Conservation (phyloP, 2,888 invertebrate species). For the Eupelmus urozonus region DNA sequence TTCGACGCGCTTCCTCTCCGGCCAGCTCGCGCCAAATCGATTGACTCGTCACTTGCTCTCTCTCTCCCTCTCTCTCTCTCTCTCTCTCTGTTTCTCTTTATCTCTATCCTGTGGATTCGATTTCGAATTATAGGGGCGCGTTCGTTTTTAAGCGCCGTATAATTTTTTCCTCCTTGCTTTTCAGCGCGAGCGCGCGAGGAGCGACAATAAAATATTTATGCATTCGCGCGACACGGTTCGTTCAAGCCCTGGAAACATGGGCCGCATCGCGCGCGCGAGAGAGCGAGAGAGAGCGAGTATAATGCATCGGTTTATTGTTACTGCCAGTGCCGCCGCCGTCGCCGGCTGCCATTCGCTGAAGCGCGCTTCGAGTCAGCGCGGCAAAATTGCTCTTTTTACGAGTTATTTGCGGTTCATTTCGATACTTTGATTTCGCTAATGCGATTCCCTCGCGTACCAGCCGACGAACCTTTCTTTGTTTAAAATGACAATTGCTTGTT, state of each 20-base stretch:
- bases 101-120: not conserved
- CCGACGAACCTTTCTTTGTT: not conserved
- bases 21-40: not conserved
- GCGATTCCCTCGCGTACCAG: slow-evolving; percentile 1
- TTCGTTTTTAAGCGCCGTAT: too few relatives aligned
- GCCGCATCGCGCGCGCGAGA: too few relatives aligned
- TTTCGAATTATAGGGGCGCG: slow-evolving; percentile 4
- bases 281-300: too few relatives aligned
- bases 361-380: too few relatives aligned
- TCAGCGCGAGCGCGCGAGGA: too few relatives aligned
- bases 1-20: slow-evolving; percentile 20
- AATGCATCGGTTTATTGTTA: slow-evolving; percentile 15
- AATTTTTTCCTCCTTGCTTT: too few relatives aligned
- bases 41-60: slow-evolving; percentile 15
- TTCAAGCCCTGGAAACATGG: too few relatives aligned
- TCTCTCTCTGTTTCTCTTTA: too few relatives aligned
- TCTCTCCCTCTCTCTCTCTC: not conserved
- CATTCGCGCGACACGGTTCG: slow-evolving; percentile 5
- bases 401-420: not conserved
- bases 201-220: slow-evolving; percentile 23
- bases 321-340: too few relatives aligned
- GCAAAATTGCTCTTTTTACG: slow-evolving; percentile 14
- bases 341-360: too few relatives aligned
- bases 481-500: too few relatives aligned
- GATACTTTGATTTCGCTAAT: slow-evolving; percentile 7